phyloP scores from a whole-genome alignment of 1,140 invertebrate species.

The Panagrolaimus sp. region DNA sequence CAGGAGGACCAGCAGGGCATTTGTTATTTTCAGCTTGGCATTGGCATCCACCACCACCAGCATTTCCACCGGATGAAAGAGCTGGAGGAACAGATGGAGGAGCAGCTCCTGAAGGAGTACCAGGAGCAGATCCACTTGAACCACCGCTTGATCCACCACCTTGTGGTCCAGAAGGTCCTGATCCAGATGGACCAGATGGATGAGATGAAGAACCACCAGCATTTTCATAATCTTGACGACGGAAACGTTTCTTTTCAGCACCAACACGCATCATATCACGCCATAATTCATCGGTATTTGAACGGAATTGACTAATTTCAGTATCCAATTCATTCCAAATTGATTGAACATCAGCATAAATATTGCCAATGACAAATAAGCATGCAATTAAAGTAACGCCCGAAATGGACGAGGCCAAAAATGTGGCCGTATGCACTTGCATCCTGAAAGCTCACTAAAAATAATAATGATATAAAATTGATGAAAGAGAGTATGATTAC shows the following conservation, averaged over 20 bases:
- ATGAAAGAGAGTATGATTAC: background rate
- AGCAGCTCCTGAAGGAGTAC: conserved; percentile 33
- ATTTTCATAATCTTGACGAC: conserved; percentile 33
- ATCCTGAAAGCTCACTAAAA: conserved; percentile 23
- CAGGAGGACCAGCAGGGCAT: conserved; percentile 53
- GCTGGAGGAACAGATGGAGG: conserved; percentile 46
- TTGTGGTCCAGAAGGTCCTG: background rate
- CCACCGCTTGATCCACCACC: conserved; percentile 7
- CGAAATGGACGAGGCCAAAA: conserved; percentile 56
- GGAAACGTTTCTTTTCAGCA: conserved; percentile 26
- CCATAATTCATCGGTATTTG: conserved; percentile 57
- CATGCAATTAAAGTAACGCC: conserved; percentile 50
- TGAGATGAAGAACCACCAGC: background rate
- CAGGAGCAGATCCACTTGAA: conserved; percentile 11
- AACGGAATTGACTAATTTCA: conserved; percentile 51
- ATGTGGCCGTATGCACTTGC: conserved; percentile 58
- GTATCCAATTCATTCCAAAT: conserved; percentile 55
- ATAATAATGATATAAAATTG: background rate
- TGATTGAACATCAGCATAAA: conserved; percentile 53
- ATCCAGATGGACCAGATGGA: conserved; percentile 22
- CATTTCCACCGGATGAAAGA: conserved; percentile 15
- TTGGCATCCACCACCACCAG: conserved; percentile 39
- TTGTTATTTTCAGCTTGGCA: conserved; percentile 53
- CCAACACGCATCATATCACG: conserved; percentile 46
- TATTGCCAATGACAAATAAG: conserved; percentile 47